Evolutionary conservation across 2,797 vertebrate species (phyloP).

Genomic region (Babyrousa celebensis): DNA sequence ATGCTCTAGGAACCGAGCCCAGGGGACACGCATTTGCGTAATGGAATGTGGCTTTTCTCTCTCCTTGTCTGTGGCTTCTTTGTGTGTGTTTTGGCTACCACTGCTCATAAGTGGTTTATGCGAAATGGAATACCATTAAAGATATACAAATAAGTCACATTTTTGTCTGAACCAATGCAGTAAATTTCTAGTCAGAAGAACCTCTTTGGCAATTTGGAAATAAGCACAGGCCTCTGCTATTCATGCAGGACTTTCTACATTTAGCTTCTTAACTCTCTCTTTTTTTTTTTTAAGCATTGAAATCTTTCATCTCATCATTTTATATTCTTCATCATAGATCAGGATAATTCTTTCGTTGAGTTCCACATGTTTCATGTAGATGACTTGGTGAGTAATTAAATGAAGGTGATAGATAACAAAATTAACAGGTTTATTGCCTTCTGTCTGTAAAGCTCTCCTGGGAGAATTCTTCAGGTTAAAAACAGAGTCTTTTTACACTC

Average conservation of each 20-base stretch:
- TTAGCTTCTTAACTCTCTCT: not conserved
- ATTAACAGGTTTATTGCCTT: not conserved
- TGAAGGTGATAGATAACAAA: not conserved
- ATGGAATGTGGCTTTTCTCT: constrained; percentile 61
- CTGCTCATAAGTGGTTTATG: constrained; percentile 35
- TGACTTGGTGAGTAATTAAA: not conserved
- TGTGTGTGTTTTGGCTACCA: constrained; percentile 60
- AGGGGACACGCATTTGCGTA: not conserved
- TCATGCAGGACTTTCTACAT: not conserved
- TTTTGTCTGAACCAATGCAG: constrained; percentile 52
- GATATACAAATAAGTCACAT: constrained; percentile 10
- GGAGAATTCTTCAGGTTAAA: constrained; percentile 9
- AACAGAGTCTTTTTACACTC: not conserved
- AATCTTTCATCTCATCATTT: not conserved
- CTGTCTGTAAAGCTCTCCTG: not conserved
- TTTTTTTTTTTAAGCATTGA: not conserved
- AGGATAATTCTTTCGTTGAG: not conserved
- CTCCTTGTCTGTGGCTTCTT: constrained; percentile 56
- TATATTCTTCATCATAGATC: not conserved
- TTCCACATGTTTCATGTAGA: not conserved
- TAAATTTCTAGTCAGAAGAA: constrained; percentile 40
- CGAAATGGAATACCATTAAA: constrained; percentile 41
- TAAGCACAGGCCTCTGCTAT: constrained; percentile 15
- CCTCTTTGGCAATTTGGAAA: constrained; percentile 14
- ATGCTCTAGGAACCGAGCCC: constrained; percentile 27